These are phyloP conservation scores for Pogonomyrmex barbatus DNA, from an alignment of 1,140 invertebrate species.

Conservation along the genomic window DNA sequence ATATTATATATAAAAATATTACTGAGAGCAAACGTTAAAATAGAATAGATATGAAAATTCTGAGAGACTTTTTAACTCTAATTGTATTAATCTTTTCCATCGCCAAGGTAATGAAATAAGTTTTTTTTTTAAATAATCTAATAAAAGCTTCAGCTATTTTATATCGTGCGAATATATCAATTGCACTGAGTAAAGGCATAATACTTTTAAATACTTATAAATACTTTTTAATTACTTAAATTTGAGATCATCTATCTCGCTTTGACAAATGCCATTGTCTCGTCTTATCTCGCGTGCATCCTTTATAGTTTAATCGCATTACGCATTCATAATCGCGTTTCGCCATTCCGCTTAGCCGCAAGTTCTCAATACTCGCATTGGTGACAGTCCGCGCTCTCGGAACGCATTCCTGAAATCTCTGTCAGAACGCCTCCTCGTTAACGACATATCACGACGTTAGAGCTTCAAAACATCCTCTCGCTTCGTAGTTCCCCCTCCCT, in stretches of 20 bases:
- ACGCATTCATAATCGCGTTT: constrained; percentile 45
- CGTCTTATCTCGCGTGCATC: not conserved
- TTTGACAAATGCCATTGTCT: constrained; percentile 3
- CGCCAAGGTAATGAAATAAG: not conserved
- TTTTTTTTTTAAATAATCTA: not conserved
- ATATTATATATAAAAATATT: not conserved
- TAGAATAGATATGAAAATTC: not conserved
- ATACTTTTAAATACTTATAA: no score
- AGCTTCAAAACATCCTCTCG: constrained; percentile 6
- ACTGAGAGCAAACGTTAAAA: not conserved
- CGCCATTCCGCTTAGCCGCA: constrained; percentile 29
- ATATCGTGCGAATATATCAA: not conserved
- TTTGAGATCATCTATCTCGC: not conserved
- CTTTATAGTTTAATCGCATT: constrained; percentile 1
- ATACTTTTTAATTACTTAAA: not conserved
- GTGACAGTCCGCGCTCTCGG: constrained; percentile 16
- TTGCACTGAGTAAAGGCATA: not conserved
- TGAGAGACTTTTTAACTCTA: not conserved
- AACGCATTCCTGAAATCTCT: constrained; percentile 42
- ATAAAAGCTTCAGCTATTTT: not conserved
- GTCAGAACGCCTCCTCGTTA: constrained; percentile 17
- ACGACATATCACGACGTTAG: constrained; percentile 32
- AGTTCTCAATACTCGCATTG: constrained; percentile 28
- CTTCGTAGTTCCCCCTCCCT: constrained; percentile 21
- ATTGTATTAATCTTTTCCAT: not conserved